Base-by-base conservation (phyloP, 2,797 vertebrate genomes). In the Cyprinodon diabolis region DNA sequence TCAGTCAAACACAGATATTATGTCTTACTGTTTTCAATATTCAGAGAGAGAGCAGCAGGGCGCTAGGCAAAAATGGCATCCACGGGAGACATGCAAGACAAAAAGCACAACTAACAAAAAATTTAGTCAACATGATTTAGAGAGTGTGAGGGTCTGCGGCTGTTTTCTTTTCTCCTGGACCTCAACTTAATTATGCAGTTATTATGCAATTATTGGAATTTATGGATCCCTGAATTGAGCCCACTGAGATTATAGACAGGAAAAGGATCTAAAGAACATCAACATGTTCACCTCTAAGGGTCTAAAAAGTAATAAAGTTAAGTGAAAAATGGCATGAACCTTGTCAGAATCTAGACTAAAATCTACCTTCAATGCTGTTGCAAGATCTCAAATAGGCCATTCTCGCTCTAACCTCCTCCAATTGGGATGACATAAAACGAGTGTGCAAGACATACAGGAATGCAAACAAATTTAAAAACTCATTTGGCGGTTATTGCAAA, bases 21-120 rank as follows among this genome's bases (percentile, higher is more conserved):
- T 69, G 62, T 58, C 67, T 75, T 85, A 70, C 87, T 85, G 81
- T 71, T 55, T 48, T n/a, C 60, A 54, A 67, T 65, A 43, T 77
- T 76, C 75, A 78, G 71, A 67, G 45, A 35, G 56, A 68, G 54
- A 76, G 69, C 85, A 86, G 81, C 79, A 19, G 86, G 85, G 81
- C 60, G 80, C 74, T 45, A 9, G 43, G 43, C 43, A 45, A 4
- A 45, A 45, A 45, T 4, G 43, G 43, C 43, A 45, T 45, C 43
- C 43, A 9, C 4, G 43, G 43, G 43, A 45, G 43, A 45, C 4
- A 45, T 45, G 4, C 43, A 45, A 4, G 43, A 45, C n/a, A n/a
- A n/a, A n/a, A n/a, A n/a, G 30, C 3, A 30, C 30, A 30, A 30
- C 30, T 30, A 30, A 30, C 30, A 30, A 30, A 30, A 30, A 30